These are phyloP conservation scores for Plotosus lineatus DNA, from an alignment of 2,113 vertebrate species.

Conservation along the genomic window DNA sequence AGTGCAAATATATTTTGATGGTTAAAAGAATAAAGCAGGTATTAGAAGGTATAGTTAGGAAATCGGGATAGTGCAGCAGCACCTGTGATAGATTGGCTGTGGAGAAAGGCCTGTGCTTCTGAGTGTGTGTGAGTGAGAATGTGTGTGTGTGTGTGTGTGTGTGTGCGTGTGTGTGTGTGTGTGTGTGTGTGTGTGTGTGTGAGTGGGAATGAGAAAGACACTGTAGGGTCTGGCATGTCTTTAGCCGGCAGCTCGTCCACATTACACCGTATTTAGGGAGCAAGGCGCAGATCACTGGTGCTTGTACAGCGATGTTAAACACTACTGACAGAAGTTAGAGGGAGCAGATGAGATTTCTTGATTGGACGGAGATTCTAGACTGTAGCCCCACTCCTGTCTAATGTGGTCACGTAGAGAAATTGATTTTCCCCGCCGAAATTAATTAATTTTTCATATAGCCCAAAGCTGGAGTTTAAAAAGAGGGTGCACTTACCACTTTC, in stretches of 20 bases:
- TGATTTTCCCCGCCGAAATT: conserved; percentile 98
- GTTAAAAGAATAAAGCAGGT: conserved; percentile 2
- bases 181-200: not conserved
- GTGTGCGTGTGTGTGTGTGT: conserved; percentile 11
- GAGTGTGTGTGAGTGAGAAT: conserved; percentile 27
- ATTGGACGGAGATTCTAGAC: conserved; percentile 89
- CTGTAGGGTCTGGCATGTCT: conserved; percentile 56
- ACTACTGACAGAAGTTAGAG: conserved; percentile 91
- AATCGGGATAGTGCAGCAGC: conserved; percentile 52
- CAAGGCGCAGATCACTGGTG: conserved; percentile 66
- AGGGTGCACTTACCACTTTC: conserved; percentile 98
- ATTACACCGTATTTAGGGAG: conserved; percentile 73
- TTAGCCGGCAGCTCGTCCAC: conserved; percentile 61
- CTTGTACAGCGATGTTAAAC: conserved; percentile 80
- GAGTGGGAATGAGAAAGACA: not conserved
- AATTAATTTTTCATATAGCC: conserved; percentile 99
- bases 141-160: conserved; percentile 25
- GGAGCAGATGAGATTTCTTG: conserved; percentile 90
- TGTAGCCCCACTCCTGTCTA: conserved; percentile 90
- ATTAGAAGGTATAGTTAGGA: conserved; percentile 44
- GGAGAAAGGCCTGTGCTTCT: conserved; percentile 51
- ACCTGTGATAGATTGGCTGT: conserved; percentile 60
- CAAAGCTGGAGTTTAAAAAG: conserved; percentile 99
- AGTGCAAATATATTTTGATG: not conserved
- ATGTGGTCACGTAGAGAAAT: conserved; percentile 99